Base-by-base conservation (phyloP, 2,113 vertebrate genomes). In the Tachycineta bicolor region DNA sequence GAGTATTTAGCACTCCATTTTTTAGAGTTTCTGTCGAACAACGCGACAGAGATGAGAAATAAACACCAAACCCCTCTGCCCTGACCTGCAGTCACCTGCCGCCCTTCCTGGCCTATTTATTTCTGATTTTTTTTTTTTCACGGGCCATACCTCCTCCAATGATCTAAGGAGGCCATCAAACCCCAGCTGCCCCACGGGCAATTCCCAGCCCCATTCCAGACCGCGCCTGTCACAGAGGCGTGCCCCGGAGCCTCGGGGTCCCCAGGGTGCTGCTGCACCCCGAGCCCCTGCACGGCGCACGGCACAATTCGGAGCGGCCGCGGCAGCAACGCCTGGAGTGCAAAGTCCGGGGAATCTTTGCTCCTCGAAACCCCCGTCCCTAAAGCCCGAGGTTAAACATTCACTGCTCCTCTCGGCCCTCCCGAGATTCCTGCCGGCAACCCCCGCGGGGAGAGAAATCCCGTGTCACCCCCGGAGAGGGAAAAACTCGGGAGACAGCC, bases 171-270 rank as follows among this genome's bases (percentile, higher is more conserved):
- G 39, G 52, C 29, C 56, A 34, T 13, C 44, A 6, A 24, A 24
- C 14, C 2, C 13, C 82, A 10, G 59, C 39, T 75, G 75, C 62
- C 67, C 67, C 44, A 6, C 3, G 14, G 81, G 29, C 19, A 14
- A 41, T 33, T 78, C 56, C 81, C n/a, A 2, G 2, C 47, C n/a
- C 31, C 2, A 3, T 14, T 69, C 52, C 59, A 9, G 22, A 6
- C 2, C 1, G 4, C 0, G 3, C 6, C 11, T 2, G 43, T 41
- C 50, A 11, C 3, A 0, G 13, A 3, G 63, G 21, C 19, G 39
- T 23, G 64, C 31, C 16, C 8, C 0, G 52, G 60, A n/a, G 13
- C 50, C 58, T 23, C 34, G 1, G 53, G 37, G 17, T 9, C 16
- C 41, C 60, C 53, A 39, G 2, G 18, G 33, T 2, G 34, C 44